Evolutionary conservation across 2,888 invertebrate genomes (phyloP), one percentile per base, ranked within the genome.

Genomic region (Frankliniella intonsa): DNA sequence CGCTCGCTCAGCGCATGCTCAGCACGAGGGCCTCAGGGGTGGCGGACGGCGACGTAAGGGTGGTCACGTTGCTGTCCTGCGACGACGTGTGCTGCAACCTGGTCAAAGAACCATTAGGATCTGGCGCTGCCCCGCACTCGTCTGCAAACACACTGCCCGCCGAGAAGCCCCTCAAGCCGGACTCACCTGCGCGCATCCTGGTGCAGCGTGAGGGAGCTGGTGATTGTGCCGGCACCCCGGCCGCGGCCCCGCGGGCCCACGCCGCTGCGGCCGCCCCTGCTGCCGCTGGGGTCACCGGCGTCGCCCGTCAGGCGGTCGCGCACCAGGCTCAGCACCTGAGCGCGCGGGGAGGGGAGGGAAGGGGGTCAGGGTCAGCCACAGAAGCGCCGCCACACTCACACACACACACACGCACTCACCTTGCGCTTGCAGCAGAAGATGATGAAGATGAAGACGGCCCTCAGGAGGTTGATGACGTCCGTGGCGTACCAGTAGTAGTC

Each of bases 371-470:
- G 17, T 17, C 11, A 55, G 55, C 55, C 55, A 14, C 5, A 14
- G 11, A 14, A 55, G 14, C 55, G 1, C 55, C 55, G 12, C 9
- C 10, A 38, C 38, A 38, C 38, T 38, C 38, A 38, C 38, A 38
- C 38, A 55, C 14, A 14, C 14, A 55, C 14, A 14, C 17, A 12
- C 5, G 5, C 14, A 55, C 11, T 8, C 19, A 85, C 84, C 80
- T 84, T 84, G 49, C 84, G 83, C 82, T 87, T 87, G 84, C 86
- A 86, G 81, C 86, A 87, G 83, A 87, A 87, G 69, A 87, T 85
- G 25, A 86, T 81, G 82, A 87, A 87, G 81, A 87, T 85, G 83
- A 86, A 86, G 49, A 87, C 84, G 12, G 86, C 86, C 69, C 87
- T 85, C 19, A 87, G 84, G 25, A 86, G 83, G 82, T 87, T 87